A percentile compares a stretch with the other conserved stretches of the same genome.
Conservation (phyloP, 1,140 invertebrate genomes). For the Planococcus citri region DNA sequence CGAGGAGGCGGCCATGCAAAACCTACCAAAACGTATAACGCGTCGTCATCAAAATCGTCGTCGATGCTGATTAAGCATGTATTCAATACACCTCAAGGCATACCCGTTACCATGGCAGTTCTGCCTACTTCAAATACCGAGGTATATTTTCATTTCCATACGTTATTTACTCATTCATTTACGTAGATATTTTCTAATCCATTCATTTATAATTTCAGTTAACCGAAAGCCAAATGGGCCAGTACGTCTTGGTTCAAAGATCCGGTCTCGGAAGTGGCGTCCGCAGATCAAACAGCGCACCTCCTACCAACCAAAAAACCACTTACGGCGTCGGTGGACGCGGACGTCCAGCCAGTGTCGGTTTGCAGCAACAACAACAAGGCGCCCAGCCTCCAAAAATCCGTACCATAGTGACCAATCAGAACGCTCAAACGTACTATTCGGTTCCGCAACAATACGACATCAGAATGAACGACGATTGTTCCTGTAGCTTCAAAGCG, state of each 20-base stretch:
- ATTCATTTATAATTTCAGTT: too few species aligned
- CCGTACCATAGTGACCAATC: not conserved
- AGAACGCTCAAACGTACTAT: not conserved
- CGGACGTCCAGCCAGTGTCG: constrained; percentile 41
- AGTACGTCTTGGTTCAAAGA: constrained; percentile 68
- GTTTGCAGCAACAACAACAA: constrained; percentile 30
- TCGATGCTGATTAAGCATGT: constrained; percentile 45
- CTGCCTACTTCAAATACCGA: constrained; percentile 36
- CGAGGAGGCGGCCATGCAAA: not conserved
- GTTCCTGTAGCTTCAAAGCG: constrained; percentile 82
- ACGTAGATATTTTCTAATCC: too few species aligned
- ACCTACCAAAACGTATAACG: not conserved
- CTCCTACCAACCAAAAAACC: constrained; percentile 48
- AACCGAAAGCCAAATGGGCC: constrained; percentile 36
- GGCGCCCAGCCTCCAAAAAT: constrained; percentile 26
- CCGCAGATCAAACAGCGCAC: constrained; percentile 65
- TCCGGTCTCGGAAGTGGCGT: constrained; percentile 47
- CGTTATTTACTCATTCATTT: too few species aligned
- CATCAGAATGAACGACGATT: constrained; percentile 36
- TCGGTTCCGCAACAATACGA: not conserved
- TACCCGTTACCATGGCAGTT: constrained; percentile 43
- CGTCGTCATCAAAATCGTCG: constrained; percentile 29
- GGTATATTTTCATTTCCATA: constrained; percentile 25
- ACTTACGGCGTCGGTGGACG: constrained; percentile 30
- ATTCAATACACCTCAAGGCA: constrained; percentile 40